Evolutionary conservation across 2,797 vertebrate genomes (phyloP), one percentile per base, ranked within the genome.

Genomic region (Microctenopoma steveboyesi): DNA sequence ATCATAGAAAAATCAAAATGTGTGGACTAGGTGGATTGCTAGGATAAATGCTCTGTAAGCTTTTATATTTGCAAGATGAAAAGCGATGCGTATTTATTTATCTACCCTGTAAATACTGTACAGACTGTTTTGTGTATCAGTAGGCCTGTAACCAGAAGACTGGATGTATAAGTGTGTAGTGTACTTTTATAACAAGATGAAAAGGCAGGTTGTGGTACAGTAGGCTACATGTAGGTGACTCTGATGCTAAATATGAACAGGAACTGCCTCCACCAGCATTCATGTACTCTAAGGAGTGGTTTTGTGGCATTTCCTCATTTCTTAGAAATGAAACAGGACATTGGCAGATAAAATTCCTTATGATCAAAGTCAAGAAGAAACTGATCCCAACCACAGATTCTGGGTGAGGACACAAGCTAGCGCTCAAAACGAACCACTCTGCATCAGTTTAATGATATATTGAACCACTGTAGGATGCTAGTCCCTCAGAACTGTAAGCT

Each of bases 201-300:
- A 67, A 87, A 89, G 88, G 88, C 88, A 89, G 70, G 59, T 87
- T 42, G 56, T 68, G 87, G 85, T 73, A 40, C 52, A 72, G 46
- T 67, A 86, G 84, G 86, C 86, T 86, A 84, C 68, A 66, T 77
- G 69, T 83, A 63, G 58, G 65, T 76, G 59, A 69, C 72, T 60
- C 25, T 67, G 66, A 81, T 53, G 73, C 68, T 47, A 66, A 60
- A 55, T 47, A 67, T 68, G 68, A 72, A 79, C 45, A 47, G 71
- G 63, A 66, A 69, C 59, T 47, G 25, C 69, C 51, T 58, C 62
- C 79, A 73, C 2, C 76, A 69, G 56, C 43, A 9, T 74, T 65
- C 15, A 4, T 28, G 33, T 18, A 27, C 64, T 60, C 52, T 48
- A 39, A 72, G 58, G 43, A 73, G 67, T 71, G 18, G 16, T 64